Evolutionary conservation across 2,797 vertebrate species (phyloP).

Genomic region (Urocyon cinereoargenteus): DNA sequence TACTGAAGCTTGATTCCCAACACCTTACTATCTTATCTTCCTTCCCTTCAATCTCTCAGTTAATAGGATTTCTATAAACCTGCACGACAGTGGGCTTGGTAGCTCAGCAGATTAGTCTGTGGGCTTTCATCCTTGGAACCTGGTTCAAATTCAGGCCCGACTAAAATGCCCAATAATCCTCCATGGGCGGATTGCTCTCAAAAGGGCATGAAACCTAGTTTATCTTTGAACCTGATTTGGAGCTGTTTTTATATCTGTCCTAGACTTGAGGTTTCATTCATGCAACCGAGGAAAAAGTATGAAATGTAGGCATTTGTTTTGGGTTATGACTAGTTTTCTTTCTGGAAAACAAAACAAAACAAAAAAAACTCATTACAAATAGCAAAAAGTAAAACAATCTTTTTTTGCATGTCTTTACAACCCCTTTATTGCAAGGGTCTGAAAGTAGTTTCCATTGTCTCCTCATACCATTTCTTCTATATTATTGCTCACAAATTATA

Average conservation of each 20-base stretch:
- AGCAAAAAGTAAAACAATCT: neutral
- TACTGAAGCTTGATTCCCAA: constrained; percentile 83
- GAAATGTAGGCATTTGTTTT: constrained; percentile 6
- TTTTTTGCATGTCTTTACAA: neutral
- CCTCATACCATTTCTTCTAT: neutral
- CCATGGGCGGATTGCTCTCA: constrained; percentile 67
- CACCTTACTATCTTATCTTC: constrained; percentile 85
- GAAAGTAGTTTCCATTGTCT: neutral
- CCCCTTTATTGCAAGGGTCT: neutral
- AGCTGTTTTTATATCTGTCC: neutral
- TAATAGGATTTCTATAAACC: constrained; percentile 87
- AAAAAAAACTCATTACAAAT: neutral
- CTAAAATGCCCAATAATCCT: constrained; percentile 80
- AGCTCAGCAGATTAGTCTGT: constrained; percentile 81
- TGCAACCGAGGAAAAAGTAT: neutral
- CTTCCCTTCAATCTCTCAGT: constrained; percentile 80
- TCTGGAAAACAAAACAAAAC: neutral
- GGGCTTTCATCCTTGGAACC: constrained; percentile 86
- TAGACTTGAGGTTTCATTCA: constrained; percentile 9
- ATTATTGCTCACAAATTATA: neutral
- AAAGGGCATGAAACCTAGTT: constrained; percentile 38
- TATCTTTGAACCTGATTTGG: constrained; percentile 44
- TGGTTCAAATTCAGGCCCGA: constrained; percentile 81
- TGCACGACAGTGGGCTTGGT: constrained; percentile 73
- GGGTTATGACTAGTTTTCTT: neutral